Base-by-base conservation (phyloP, 2,797 vertebrate species). In the Ctenochaetus hawaiiensis region DNA sequence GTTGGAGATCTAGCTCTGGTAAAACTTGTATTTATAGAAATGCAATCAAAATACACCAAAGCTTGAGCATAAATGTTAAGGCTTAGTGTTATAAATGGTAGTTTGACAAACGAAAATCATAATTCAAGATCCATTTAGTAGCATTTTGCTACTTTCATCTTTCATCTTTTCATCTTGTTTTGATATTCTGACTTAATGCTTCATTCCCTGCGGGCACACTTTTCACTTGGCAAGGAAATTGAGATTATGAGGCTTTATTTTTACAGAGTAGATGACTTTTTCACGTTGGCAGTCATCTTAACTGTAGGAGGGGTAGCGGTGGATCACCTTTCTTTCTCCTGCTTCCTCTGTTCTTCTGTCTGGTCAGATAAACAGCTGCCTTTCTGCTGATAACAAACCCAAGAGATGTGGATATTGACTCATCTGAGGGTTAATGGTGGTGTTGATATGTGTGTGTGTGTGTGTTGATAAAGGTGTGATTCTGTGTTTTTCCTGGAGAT, bases 391-490 rank as follows among this genome's bases (percentile, higher is more conserved):
- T 63, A 78, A 72, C 67, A 81, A 72, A 79, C 53, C 20, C 59
- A 11, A 48, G 48, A 89, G 77, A 76, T 82, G 77, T 62, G 76
- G 78, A 81, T 85, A 69, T 84, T 54, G 80, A 88, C 81, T 83
- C 18, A 48, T 10, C 45, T 4, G 17, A 16, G 58, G 49, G 51
- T 73, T 91, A 84, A 88, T 82, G 85, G 48, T 26, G 62, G 68
- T 48, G 84, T 62, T 88, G 86, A 88, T 30, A 30, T 30, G 26
- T 81, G 67, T 61, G 23, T 69, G 64, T 20, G 66, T 18, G 51
- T 56, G 45, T 45, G 83, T 47, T 74, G 61, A 82, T 82, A 34
- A 77, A 86, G 72, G 81, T 89, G 87, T 73, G 72, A 72, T 64
- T 60, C 56, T 9, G 14, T 61, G 74, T 80, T 80, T 70, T 83